Evolutionary conservation across 1,140 invertebrate species (phyloP).

Genomic region (Idris sp.): DNA sequence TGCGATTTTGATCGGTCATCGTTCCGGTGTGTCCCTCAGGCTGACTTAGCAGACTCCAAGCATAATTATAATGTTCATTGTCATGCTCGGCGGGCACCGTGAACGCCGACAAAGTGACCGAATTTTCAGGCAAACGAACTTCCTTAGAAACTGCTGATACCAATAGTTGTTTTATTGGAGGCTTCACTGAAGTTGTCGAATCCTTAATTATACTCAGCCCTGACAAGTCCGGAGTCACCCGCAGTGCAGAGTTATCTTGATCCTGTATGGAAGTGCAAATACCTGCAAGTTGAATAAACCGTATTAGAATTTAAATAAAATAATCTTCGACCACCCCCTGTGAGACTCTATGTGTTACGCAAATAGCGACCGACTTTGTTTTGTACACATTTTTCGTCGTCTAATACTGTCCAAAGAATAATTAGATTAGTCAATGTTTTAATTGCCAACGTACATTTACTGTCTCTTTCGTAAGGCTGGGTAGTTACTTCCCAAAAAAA

Average conservation of each 20-base stretch:
- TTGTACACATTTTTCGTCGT: too few species aligned
- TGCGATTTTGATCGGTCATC: slow-evolving; percentile 92
- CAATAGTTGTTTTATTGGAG: slow-evolving; percentile 82
- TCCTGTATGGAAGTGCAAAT: slow-evolving; percentile 60
- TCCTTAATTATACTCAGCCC: slow-evolving; percentile 67
- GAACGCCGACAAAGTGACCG: slow-evolving; percentile 87
- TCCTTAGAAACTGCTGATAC: slow-evolving; percentile 88
- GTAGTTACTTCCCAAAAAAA: too few species aligned
- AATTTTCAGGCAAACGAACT: slow-evolving; percentile 76
- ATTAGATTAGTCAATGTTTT: too few species aligned
- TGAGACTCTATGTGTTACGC: too few species aligned
- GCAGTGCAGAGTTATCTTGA: slow-evolving; percentile 56
- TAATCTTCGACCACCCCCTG: too few species aligned
- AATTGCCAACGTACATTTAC: too few species aligned
- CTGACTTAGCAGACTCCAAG: slow-evolving; percentile 91
- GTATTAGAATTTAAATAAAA: too few species aligned
- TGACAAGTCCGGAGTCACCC: slow-evolving; percentile 69
- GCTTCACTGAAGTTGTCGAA: slow-evolving; percentile 68
- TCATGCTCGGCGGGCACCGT: slow-evolving; percentile 86
- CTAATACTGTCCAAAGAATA: too few species aligned
- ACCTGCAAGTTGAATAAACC: slow-evolving; percentile 41
- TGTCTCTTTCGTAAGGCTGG: too few species aligned
- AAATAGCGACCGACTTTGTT: too few species aligned
- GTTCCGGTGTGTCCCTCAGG: slow-evolving; percentile 87
- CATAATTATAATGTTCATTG: slow-evolving; percentile 89